phyloP scores from a whole-genome alignment of 2,113 vertebrate genomes.

The Trachemys scripta region DNA sequence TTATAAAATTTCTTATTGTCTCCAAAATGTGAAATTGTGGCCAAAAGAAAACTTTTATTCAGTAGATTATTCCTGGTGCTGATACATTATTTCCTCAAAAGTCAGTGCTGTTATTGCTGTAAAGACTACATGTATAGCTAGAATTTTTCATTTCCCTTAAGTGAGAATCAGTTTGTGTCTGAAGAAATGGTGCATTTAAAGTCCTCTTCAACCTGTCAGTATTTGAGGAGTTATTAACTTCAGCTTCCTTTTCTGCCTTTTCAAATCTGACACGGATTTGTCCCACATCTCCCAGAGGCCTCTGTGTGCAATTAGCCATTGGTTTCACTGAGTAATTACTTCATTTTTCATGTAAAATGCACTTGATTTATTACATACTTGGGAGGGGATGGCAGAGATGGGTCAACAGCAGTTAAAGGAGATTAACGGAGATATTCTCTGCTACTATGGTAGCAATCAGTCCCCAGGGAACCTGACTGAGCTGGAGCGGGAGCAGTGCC shows the following conservation, averaged over 20 bases:
- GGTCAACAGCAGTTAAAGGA: conserved; percentile 83
- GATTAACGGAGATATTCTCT: conserved; percentile 75
- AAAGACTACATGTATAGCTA: conserved; percentile 42
- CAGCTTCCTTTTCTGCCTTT: conserved; percentile 81
- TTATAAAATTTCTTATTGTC: neutral
- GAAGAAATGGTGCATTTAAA: conserved; percentile 72
- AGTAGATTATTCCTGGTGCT: neutral
- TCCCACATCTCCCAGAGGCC: conserved; percentile 87
- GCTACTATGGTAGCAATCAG: conserved; percentile 48
- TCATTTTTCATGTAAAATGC: conserved; percentile 89
- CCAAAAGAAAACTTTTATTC: neutral
- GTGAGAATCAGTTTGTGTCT: conserved; percentile 51
- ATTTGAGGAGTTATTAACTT: conserved; percentile 79
- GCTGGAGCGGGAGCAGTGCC: conserved; percentile 74
- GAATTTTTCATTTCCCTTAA: conserved; percentile 73
- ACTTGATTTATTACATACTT: conserved; percentile 86
- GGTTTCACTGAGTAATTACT: conserved; percentile 91
- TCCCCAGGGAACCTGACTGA: conserved; percentile 47
- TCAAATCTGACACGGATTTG: conserved; percentile 82
- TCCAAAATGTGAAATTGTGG: neutral
- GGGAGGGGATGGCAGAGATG: conserved; percentile 79
- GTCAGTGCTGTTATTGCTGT: conserved; percentile 34
- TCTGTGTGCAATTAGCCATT: conserved; percentile 86
- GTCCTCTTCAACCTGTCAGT: conserved; percentile 63
- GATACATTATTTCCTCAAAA: conserved; percentile 39